A percentile compares a stretch with the other conserved stretches of the same genome.
phyloP scores from a whole-genome alignment of 2,797 vertebrate species.

The Lateolabrax maculatus region DNA sequence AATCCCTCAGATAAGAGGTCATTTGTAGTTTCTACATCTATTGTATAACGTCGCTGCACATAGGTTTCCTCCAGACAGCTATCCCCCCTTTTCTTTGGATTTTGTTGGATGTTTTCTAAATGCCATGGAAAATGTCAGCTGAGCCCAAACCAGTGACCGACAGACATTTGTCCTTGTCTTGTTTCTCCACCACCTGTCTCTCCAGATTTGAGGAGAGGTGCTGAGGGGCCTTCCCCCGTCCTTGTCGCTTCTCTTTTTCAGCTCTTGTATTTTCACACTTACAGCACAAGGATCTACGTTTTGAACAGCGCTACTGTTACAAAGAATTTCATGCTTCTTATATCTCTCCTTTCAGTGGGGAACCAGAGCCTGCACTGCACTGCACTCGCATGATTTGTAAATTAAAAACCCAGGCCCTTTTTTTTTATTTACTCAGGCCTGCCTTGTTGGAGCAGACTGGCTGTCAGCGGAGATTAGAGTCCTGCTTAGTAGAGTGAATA shows the following conservation, averaged over 20 bases:
- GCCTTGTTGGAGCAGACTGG: slow-evolving; percentile 68
- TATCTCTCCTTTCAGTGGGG: background rate
- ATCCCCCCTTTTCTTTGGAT: slow-evolving; percentile 46
- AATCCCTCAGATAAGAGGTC: slow-evolving; percentile 26
- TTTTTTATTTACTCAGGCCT: slow-evolving; percentile 63
- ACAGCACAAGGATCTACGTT: slow-evolving; percentile 6
- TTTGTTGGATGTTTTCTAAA: slow-evolving; percentile 70
- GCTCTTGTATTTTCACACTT: slow-evolving; percentile 36
- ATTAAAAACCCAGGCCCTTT: slow-evolving; percentile 57
- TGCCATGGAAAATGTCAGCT: slow-evolving; percentile 79
- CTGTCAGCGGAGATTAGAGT: slow-evolving; percentile 74
- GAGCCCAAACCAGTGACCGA: slow-evolving; percentile 36
- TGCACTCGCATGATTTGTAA: slow-evolving; percentile 53
- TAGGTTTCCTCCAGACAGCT: slow-evolving; percentile 39
- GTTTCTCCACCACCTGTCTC: slow-evolving; percentile 71
- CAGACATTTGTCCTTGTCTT: slow-evolving; percentile 78
- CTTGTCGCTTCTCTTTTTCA: slow-evolving; percentile 50
- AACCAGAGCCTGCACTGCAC: slow-evolving; percentile 3
- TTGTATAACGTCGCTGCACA: slow-evolving; percentile 14
- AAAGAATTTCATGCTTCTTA: slow-evolving; percentile 29
- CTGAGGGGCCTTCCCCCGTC: slow-evolving; percentile 61
- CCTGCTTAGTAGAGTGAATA: slow-evolving; percentile 72
- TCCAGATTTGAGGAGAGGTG: slow-evolving; percentile 65
- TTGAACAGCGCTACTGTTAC: background rate
- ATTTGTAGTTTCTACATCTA: slow-evolving; percentile 36